phyloP scores from a whole-genome alignment of 2,888 invertebrate species.

The Drosophila borealis region DNA sequence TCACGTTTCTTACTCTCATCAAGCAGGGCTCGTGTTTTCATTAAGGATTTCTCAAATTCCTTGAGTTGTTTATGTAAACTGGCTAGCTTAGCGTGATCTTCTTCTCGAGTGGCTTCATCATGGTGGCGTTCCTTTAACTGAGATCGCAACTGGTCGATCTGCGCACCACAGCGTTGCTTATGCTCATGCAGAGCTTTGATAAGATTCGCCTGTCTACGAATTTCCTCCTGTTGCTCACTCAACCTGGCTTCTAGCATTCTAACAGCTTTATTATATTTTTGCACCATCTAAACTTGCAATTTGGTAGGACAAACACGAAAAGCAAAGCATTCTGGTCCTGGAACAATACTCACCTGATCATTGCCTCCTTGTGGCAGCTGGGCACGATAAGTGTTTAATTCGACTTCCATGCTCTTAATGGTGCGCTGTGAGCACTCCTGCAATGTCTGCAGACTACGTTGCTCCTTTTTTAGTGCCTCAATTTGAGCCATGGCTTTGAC shows the following conservation, averaged over 20 bases:
- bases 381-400: constrained; percentile 86
- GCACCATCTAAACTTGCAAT: constrained; percentile 83
- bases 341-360: constrained; percentile 56
- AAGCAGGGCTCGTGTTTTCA: constrained; percentile 83
- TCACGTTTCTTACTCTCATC: constrained; percentile 85
- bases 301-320: neutral
- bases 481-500: constrained; percentile 84
- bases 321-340: neutral
- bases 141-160: constrained; percentile 62
- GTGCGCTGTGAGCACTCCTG: constrained; percentile 89
- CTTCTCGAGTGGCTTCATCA: neutral
- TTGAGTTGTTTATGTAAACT: constrained; percentile 72
- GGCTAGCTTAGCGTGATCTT: constrained; percentile 30
- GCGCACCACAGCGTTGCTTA: constrained; percentile 54
- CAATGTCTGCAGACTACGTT: constrained; percentile 87
- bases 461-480: constrained; percentile 86
- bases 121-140: constrained; percentile 41
- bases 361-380: constrained; percentile 61
- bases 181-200: constrained; percentile 63
- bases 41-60: constrained; percentile 85
- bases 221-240: constrained; percentile 35
- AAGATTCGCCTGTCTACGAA: constrained; percentile 42
- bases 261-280: constrained; percentile 86
- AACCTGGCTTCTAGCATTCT: constrained; percentile 85
- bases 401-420: constrained; percentile 88